Base-by-base conservation (phyloP, 2,888 invertebrate genomes). In the Neocrepidodera transversa region DNA sequence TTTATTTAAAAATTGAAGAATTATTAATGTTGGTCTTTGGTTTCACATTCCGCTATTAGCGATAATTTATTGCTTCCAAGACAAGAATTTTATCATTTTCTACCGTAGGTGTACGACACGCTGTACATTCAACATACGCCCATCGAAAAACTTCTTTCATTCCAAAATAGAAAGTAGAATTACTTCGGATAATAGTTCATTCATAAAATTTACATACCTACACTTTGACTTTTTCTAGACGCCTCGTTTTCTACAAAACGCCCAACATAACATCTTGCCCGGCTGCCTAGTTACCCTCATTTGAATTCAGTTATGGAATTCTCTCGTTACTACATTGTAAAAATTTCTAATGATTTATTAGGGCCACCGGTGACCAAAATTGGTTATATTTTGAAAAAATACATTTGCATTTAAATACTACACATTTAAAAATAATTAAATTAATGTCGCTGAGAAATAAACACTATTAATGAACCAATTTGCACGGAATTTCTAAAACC, bases 141-240 rank as follows among this genome's bases (percentile, higher is more conserved):
- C 58, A 47, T 52, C 42, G 53, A 53, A 28, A 45, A 52, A n/a
- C 42, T 49, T 56, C 60, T 51, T 64, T 56, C 58, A 32, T 59
- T 61, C 47, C 57, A 59, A 65, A 66, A 64, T 67, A 68, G 68
- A 68, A 68, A 68, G 67, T 66, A 58, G 53, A 51, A 63, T 66
- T 68, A 66, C 63, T 64, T 65, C 64, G 67, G 64, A 64, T 62
- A 66, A 64, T 66, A 60, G 63, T 63, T 66, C 66, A 68, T 68
- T 68, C 68, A 68, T 67, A 65, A 66, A 40, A 47, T 47, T 55
- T 54, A 30, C 30, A 49, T 59, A 49, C 56, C 58, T 50, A 58
- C 51, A 58, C 51, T 49, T 59, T 45, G 18, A 40, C 20, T 43
- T 38, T 57, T 52, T 60, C 42, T 57, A 42, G 43, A 51, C 50